Conservation (phyloP, 1,140 invertebrate species). For the Cataglyphis hispanica region DNA sequence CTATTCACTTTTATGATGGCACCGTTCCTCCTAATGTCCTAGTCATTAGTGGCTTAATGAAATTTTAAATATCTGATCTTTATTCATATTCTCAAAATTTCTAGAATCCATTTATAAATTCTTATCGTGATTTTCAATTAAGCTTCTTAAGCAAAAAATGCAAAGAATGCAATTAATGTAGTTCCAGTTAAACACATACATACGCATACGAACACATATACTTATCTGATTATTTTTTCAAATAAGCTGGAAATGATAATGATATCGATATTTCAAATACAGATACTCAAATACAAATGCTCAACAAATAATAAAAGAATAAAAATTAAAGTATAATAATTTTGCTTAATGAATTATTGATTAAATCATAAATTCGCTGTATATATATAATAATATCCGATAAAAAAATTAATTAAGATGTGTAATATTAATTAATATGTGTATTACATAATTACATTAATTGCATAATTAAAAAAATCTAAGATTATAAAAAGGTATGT, state of each 20-base stretch:
- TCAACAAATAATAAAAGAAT: neutral
- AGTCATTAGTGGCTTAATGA: neutral
- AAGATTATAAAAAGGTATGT: neutral
- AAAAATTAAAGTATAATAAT: neutral
- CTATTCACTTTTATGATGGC: too few species aligned
- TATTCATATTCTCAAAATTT: neutral
- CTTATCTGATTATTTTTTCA: neutral
- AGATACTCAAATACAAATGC: too few species aligned
- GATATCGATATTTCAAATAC: neutral
- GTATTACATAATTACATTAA: too few species aligned
- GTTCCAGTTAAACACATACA: neutral
- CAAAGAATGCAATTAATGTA: neutral
- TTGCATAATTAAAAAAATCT: too few species aligned
- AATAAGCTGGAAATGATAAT: neutral
- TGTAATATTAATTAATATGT: too few species aligned
- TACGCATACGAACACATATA: too few species aligned
- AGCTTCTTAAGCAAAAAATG: neutral
- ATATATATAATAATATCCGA: neutral
- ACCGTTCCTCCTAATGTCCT: conserved; percentile 9
- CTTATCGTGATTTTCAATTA: too few species aligned
- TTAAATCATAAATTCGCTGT: neutral
- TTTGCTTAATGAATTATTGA: neutral
- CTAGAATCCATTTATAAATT: too few species aligned
- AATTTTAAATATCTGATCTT: neutral
- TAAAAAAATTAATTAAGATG: too few species aligned